phyloP scores from a whole-genome alignment of 35 echinoderm and acorn worm species.

The Lytechinus variegatus region DNA sequence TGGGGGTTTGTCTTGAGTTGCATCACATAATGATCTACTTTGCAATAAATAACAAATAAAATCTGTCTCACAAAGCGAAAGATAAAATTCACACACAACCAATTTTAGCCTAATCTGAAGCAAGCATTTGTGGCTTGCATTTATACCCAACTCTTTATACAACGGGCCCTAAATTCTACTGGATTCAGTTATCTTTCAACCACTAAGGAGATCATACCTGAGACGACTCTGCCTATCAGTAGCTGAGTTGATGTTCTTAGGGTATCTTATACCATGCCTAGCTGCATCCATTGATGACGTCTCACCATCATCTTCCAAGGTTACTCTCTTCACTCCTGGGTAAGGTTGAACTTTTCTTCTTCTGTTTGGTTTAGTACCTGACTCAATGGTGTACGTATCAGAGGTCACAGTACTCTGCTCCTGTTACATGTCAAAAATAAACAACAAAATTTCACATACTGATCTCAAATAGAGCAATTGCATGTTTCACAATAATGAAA shows the following conservation, averaged over 20 bases:
- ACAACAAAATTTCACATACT: not conserved
- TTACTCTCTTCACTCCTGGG: slow-evolving; percentile 42
- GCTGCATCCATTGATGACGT: slow-evolving; percentile 53
- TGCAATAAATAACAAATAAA: no score
- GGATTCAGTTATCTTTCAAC: no score
- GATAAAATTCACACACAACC: no score
- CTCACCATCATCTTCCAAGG: slow-evolving; percentile 32
- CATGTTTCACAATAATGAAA: not conserved
- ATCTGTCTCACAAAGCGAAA: no score
- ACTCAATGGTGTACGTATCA: slow-evolving; percentile 93
- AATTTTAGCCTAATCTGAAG: no score
- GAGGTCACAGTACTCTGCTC: slow-evolving; percentile 80
- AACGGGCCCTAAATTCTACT: no score
- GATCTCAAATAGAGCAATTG: not conserved
- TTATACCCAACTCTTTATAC: no score
- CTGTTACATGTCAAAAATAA: not conserved
- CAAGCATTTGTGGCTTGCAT: no score
- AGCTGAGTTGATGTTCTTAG: slow-evolving; percentile 38
- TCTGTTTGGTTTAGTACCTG: not conserved
- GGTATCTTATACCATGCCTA: slow-evolving; percentile 68
- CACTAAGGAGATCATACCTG: not conserved
- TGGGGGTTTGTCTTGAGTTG: no score
- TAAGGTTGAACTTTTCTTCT: not conserved
- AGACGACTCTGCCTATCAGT: slow-evolving; percentile 21
- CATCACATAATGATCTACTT: no score